Evolutionary conservation across 2,113 vertebrate genomes (phyloP).

Genomic region (Plotosus lineatus): DNA sequence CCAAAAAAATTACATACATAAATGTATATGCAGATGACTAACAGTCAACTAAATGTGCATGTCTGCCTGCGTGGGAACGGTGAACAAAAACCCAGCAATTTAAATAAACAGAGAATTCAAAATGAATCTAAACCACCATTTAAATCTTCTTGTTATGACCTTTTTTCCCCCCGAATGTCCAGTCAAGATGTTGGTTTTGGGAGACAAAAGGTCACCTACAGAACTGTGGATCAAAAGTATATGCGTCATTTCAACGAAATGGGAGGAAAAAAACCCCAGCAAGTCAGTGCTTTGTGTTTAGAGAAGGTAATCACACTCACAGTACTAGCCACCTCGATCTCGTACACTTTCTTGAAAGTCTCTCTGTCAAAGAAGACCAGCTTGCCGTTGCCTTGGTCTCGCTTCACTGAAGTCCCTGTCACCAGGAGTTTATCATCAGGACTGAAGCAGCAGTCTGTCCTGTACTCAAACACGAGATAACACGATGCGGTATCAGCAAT

Average conservation of each 20-base stretch:
- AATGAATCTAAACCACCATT: conserved; percentile 7
- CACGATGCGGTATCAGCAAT: neutral
- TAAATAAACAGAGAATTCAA: neutral
- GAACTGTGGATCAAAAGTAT: neutral
- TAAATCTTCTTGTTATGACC: conserved; percentile 28
- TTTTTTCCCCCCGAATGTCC: neutral
- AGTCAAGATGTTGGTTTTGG: neutral
- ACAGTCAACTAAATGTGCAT: neutral
- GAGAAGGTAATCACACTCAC: conserved; percentile 73
- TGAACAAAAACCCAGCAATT: neutral
- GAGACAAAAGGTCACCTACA: neutral
- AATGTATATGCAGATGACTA: too few relatives aligned
- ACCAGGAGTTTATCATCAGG: conserved; percentile 93
- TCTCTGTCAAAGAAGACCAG: conserved; percentile 86
- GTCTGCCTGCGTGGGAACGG: neutral
- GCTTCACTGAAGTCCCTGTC: conserved; percentile 91
- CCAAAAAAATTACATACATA: neutral
- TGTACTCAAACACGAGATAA: conserved; percentile 56
- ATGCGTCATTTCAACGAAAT: conserved; percentile 8
- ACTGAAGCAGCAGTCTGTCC: conserved; percentile 97
- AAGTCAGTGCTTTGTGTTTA: neutral
- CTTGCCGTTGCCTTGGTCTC: conserved; percentile 85
- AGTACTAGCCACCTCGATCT: conserved; percentile 89
- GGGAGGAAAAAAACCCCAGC: neutral
- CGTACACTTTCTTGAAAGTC: conserved; percentile 85